Conservation (phyloP, 2,113 vertebrate genomes). For the Esox niger region DNA sequence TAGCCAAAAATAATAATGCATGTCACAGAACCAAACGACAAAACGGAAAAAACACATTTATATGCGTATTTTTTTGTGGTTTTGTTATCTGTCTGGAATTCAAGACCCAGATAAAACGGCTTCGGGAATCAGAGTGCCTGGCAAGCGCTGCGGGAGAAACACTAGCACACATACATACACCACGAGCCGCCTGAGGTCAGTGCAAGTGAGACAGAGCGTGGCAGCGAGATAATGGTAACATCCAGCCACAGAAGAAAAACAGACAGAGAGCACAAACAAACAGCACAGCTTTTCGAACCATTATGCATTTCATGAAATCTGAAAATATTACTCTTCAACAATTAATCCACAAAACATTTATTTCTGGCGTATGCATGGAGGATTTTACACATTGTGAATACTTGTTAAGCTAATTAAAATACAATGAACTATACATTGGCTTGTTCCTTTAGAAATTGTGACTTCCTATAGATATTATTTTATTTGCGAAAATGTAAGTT, state of each 20-base stretch:
- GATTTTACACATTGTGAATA: too few relatives aligned
- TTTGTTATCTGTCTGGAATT: not conserved
- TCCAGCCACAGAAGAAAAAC: slow-evolving; percentile 44
- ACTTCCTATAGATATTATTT: too few relatives aligned
- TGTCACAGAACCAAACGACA: not conserved
- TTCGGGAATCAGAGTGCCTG: slow-evolving; percentile 20
- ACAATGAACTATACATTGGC: too few relatives aligned
- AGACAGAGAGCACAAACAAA: slow-evolving; percentile 47
- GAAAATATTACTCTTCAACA: too few relatives aligned
- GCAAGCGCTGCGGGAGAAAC: not conserved
- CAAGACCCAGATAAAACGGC: slow-evolving; percentile 3
- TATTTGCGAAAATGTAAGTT: too few relatives aligned
- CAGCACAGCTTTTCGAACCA: slow-evolving; percentile 15
- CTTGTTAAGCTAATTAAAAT: too few relatives aligned
- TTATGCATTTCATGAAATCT: too few relatives aligned
- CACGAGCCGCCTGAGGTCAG: slow-evolving; percentile 50
- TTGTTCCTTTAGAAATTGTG: too few relatives aligned
- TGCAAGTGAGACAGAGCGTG: slow-evolving; percentile 66
- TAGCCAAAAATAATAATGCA: not conserved
- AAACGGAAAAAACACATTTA: not conserved
- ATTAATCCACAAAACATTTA: too few relatives aligned
- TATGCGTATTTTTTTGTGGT: not conserved
- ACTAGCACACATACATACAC: slow-evolving; percentile 41
- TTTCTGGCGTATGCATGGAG: too few relatives aligned
- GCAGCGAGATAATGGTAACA: slow-evolving; percentile 69